A percentile compares a stretch with the other conserved stretches of the same genome.
Conservation (phyloP, 2,888 invertebrate genomes). For the Pristionchus mayeri region DNA sequence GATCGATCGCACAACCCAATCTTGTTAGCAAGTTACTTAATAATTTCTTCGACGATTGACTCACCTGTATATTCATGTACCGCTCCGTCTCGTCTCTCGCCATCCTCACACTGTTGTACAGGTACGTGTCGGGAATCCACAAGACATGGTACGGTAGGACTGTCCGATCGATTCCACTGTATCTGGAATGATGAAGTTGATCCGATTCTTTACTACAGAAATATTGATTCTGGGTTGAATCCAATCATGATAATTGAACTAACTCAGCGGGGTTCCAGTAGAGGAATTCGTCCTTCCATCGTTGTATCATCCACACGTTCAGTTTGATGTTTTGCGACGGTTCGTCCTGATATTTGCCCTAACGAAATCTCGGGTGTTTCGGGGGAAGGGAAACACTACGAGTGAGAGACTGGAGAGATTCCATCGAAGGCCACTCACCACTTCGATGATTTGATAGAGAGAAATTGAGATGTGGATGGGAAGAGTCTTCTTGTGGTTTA, state of each 20-base stretch:
- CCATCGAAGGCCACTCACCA: constrained; percentile 52
- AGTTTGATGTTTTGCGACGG: constrained; percentile 79
- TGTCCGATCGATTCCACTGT: constrained; percentile 70
- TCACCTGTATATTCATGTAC: constrained; percentile 73
- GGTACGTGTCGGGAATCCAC: constrained; percentile 75
- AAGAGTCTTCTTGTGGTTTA: constrained; percentile 68
- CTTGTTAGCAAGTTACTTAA: too few relatives aligned
- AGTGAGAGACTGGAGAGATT: too few relatives aligned
- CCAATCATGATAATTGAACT: constrained; percentile 34
- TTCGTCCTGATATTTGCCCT: constrained; percentile 76
- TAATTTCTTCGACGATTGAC: neutral
- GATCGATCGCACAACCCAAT: neutral
- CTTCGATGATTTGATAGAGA: constrained; percentile 71
- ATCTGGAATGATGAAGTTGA: constrained; percentile 49
- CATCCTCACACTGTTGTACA: constrained; percentile 75
- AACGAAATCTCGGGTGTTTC: neutral
- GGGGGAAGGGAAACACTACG: too few relatives aligned
- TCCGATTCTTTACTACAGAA: too few relatives aligned
- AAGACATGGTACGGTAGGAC: constrained; percentile 71
- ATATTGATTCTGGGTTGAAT: neutral
- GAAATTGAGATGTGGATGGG: constrained; percentile 72
- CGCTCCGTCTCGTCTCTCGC: constrained; percentile 74
- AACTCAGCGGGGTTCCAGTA: constrained; percentile 68
- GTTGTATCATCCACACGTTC: constrained; percentile 79
- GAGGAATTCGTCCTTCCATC: constrained; percentile 74